Percentiles rank a stretch among this genome's conserved stretches.
These are phyloP conservation scores for Ceyx melanurus DNA, from an alignment of 2,113 vertebrate genomes.

Conservation along the genomic window DNA sequence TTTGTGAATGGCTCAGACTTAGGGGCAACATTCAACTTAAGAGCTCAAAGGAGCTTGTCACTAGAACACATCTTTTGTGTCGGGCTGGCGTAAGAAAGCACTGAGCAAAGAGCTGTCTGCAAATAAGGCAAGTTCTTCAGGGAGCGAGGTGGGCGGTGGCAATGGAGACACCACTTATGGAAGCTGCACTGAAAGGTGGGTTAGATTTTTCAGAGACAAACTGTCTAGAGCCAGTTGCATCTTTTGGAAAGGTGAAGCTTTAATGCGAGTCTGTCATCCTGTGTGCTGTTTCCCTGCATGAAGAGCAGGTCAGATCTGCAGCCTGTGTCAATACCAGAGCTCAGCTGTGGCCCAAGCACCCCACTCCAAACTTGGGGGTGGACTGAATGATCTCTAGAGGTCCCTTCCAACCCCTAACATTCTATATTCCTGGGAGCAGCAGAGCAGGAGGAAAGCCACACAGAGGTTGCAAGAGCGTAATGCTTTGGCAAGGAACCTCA, in stretches of 20 bases:
- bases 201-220: not conserved
- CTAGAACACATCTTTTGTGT: not conserved
- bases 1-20: not conserved
- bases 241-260: not conserved
- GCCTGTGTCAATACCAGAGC: not conserved
- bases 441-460: not conserved
- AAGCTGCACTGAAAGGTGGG: not conserved
- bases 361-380: not conserved
- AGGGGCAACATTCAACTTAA: not conserved
- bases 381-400: too few species aligned
- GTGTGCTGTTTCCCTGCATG: not conserved
- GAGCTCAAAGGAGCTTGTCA: constrained; percentile 14
- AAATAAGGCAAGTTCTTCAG: not conserved
- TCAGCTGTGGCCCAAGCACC: not conserved
- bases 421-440: not conserved
- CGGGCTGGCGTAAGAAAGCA: not conserved
- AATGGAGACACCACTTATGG: not conserved
- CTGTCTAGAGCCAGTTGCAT: not conserved
- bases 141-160: not conserved
- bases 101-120: not conserved
- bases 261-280: not conserved
- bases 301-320: not conserved
- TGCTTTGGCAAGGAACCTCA: not conserved
- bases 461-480: not conserved
- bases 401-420: too few species aligned